Evolutionary conservation across 2,113 vertebrate species (phyloP), one percentile per base, ranked within the genome.

Genomic region (Solenodon paradoxus): DNA sequence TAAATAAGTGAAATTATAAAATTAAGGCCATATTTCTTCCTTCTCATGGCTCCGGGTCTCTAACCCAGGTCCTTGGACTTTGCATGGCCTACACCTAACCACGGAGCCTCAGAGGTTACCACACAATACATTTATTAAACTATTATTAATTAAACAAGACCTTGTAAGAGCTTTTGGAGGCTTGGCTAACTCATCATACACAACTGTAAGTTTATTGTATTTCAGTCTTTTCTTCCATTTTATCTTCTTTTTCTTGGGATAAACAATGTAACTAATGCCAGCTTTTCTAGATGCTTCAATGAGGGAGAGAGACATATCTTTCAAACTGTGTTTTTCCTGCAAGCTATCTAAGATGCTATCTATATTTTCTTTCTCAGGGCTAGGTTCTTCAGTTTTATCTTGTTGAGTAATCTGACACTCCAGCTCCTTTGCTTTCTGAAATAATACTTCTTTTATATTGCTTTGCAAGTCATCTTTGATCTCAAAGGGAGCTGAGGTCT

Each of bases 151-250:
- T 92, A 53, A 95, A 96, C 9, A 90, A 90, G 95, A 99, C 97
- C 97, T 98, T 98, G 94, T 20, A 51, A 98, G 95, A 75, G 66
- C 71, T 26, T 47, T 96, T 53, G 97, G 80, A 32, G 88, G 92
- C 95, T 98, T 96, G 77, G 83, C 90, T 94, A 99, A 95, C 95
- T 97, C 96, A 19, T 97, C 49, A 92, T 81, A 95, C 71, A 98
- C 57, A 28, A 5, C 11, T 59, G 95, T 53, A 85, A 97, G n/a
- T 96, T 97, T 98, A 51, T 45, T 38, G 63, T 64, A 6, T 24
- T 64, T 96, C 47, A 91, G 47, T 55, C 2, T 95, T 96, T 97
- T 98, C 93, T 91, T 97, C 68, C 1, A 55, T 91, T 83, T 98
- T 35, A 19, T 92, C 63, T 9, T 93, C 92, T 19, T 97, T 97